A percentile compares a stretch with the other conserved stretches of the same genome.
Conservation (phyloP, 2,797 vertebrate species). For the Oryzias sinensis region DNA sequence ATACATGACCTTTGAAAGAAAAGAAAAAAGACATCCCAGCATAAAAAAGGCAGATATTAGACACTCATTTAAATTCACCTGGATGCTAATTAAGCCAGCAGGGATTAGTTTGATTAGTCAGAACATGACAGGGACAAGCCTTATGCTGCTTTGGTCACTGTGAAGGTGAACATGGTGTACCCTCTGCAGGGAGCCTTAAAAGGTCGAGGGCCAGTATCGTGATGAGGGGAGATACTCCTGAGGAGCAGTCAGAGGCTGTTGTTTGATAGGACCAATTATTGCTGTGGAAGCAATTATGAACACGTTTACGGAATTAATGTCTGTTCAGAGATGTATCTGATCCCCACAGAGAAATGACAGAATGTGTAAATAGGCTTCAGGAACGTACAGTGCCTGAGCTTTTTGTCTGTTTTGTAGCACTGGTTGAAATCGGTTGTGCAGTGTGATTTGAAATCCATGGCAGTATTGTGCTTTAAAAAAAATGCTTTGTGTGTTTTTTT, state of each 20-base stretch:
- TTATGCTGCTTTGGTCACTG: slow-evolving; percentile 13
- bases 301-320: slow-evolving; percentile 36
- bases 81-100: slow-evolving; percentile 20
- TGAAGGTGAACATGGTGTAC: slow-evolving; percentile 5
- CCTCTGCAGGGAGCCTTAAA: slow-evolving; percentile 12
- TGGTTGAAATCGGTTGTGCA: slow-evolving; percentile 50
- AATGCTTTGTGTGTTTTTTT: slow-evolving; percentile 16
- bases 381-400: slow-evolving; percentile 45
- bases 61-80: slow-evolving; percentile 20
- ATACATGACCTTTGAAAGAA: slow-evolving; percentile 45
- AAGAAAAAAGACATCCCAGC: slow-evolving; percentile 12
- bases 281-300: slow-evolving; percentile 36
- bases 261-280: slow-evolving; percentile 24
- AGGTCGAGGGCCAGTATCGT: slow-evolving; percentile 28
- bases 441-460: slow-evolving; percentile 52
- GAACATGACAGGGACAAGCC: slow-evolving; percentile 20
- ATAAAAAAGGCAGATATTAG: slow-evolving; percentile 15
- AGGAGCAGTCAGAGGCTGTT: slow-evolving; percentile 29
- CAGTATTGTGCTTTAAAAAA: slow-evolving; percentile 50
- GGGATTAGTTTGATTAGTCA: slow-evolving; percentile 19
- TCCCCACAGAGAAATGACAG: slow-evolving; percentile 30
- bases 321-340: slow-evolving; percentile 48
- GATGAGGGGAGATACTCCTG: slow-evolving; percentile 13
- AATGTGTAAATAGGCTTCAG: slow-evolving; percentile 43
- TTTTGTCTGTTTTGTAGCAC: slow-evolving; percentile 48